Base-by-base conservation (phyloP, 1,140 invertebrate genomes). In the Drosophila sp. region DNA sequence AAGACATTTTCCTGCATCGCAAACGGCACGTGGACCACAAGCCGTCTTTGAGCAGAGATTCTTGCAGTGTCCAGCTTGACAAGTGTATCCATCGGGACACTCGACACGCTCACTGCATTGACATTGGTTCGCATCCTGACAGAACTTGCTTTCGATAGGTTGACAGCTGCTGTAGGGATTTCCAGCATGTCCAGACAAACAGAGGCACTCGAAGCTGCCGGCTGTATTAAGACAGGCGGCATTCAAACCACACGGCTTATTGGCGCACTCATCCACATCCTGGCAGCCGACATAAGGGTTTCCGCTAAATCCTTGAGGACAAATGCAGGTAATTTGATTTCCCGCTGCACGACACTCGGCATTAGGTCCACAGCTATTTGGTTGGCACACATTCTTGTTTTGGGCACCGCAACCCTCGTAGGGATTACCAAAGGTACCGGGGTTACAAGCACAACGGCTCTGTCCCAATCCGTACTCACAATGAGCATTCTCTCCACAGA, bases 181-280 rank as follows among this genome's bases (percentile, higher is more conserved):
- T 43, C 97, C 97, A 54, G 95, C 94, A 90, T 95, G 96, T 41
- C 95, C 95, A 59, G 95, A 95, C 75, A 95, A 94, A 82, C 97
- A 98, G 2, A 95, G 94, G 91, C 97, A 98, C 84, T 97, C 97
- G 80, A 95, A 98, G 75, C 96, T 95, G 45, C 97, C 97, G 4
- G 95, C 94, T 0, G 96, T 97, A 81, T 98, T 98, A 41, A 98
- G 96, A 81, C 97, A 98, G 16, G 96, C 95, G 1, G 97, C 97
- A 91, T 97, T 96, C 66, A 94, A 93, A 14, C 97, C 97, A 91
- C 97, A 98, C 2, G 96, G 96, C 82, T 96, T 95, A 58, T 94
- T 94, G 41, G 92, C 94, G 90, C 97, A 98, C 92, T 98, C 97
- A 90, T 97, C 95, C 50, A 97, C 94, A 92, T 98, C 97, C 82